Percentiles rank a stretch among this genome's conserved stretches.
Conservation (phyloP, 2,113 vertebrate genomes). For the Electrona antarctica region DNA sequence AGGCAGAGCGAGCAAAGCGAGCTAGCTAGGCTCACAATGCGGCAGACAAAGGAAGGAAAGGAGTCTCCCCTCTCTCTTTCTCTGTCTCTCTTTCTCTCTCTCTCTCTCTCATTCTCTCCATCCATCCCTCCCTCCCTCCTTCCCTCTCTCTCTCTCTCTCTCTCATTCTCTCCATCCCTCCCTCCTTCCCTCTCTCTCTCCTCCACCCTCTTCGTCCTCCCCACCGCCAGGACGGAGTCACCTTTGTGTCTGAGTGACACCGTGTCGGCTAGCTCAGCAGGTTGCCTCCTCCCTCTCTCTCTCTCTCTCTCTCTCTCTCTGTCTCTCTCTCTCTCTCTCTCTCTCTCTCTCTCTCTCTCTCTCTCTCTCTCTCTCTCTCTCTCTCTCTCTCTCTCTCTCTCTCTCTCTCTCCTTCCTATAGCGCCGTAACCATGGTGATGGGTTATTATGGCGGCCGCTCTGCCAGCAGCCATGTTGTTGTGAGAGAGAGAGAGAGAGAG, state of each 20-base stretch:
- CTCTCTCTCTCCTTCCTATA: conserved; percentile 43
- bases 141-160: not conserved
- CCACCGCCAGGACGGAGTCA: conserved; percentile 62
- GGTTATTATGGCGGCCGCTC: conserved; percentile 60
- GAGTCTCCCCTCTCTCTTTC: conserved; percentile 16
- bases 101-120: conserved; percentile 23
- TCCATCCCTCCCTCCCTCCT: conserved; percentile 29
- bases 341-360: conserved; percentile 41
- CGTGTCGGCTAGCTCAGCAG: conserved; percentile 59
- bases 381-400: conserved; percentile 17
- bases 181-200: not conserved
- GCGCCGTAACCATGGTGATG: conserved; percentile 48
- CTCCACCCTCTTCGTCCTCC: not conserved
- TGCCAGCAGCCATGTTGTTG: conserved; percentile 74
- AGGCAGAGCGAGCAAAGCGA: conserved; percentile 27
- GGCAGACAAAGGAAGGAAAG: conserved; percentile 59
- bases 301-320: conserved; percentile 37
- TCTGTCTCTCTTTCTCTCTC: conserved; percentile 17
- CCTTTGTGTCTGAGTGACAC: conserved; percentile 71
- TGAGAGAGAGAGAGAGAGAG: conserved; percentile 42
- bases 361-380: conserved; percentile 40
- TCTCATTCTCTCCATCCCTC: conserved; percentile 27
- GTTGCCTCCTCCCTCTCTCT: conserved; percentile 53
- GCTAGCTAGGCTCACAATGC: conserved; percentile 54
- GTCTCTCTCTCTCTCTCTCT: conserved; percentile 19